Conservation (phyloP, 2,113 vertebrate species). For the Nothocercus nigrocapillus region DNA sequence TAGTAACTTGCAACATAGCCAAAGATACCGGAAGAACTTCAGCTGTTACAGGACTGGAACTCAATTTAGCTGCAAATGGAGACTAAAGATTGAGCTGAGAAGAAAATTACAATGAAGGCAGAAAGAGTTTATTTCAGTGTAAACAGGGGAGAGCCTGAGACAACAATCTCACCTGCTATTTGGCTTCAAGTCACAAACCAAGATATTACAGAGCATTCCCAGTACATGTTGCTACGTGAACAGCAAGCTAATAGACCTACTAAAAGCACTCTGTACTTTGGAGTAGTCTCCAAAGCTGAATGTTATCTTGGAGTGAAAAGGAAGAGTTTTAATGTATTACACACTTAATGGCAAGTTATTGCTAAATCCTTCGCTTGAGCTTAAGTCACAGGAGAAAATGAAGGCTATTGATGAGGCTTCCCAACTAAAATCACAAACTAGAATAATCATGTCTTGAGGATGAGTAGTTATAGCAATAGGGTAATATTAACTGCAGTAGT, state of each 20-base stretch:
- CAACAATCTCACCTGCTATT: neutral
- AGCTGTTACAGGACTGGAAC: neutral
- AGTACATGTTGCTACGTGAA: neutral
- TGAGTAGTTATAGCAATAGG: too few relatives aligned
- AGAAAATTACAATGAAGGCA: neutral
- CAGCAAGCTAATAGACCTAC: neutral
- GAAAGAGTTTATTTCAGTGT: constrained; percentile 9
- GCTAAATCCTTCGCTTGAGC: neutral
- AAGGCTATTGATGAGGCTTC: neutral
- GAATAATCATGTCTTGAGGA: neutral
- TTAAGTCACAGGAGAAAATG: neutral
- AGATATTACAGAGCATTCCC: neutral
- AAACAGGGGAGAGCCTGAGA: neutral
- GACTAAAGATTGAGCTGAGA: neutral
- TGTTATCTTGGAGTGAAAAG: neutral
- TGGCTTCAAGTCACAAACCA: neutral
- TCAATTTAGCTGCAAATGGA: neutral
- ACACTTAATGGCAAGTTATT: neutral
- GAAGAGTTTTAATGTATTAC: neutral
- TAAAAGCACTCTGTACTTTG: neutral
- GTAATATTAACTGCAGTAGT: neutral
- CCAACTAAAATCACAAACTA: neutral
- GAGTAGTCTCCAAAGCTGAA: too few relatives aligned
- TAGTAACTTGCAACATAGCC: neutral
- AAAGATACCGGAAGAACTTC: neutral